A percentile compares a stretch with the other conserved stretches of the same genome.
These are phyloP conservation scores for Pomatostomus ruficeps DNA, from an alignment of 2,113 vertebrate genomes.

Conservation along the genomic window DNA sequence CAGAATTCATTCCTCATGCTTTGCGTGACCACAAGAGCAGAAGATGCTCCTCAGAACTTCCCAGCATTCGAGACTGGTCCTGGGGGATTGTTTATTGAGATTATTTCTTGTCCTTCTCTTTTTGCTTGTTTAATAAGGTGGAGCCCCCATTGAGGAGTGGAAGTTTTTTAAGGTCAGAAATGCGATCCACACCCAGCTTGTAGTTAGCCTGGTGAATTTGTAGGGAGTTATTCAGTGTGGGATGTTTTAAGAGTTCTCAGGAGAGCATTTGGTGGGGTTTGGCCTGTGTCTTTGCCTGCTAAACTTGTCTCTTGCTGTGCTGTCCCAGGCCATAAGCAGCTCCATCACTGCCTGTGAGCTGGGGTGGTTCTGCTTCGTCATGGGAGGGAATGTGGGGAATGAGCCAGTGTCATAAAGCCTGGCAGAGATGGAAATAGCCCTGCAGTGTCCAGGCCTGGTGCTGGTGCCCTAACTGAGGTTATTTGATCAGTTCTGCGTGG, in stretches of 20 bases:
- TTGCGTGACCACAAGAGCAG: not conserved
- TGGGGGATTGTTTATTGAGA: not conserved
- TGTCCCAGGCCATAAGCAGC: not conserved
- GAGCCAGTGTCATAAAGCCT: not conserved
- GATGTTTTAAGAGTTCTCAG: not conserved
- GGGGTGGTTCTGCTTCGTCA: not conserved
- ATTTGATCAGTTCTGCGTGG: not conserved
- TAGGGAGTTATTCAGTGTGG: not conserved
- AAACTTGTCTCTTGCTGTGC: not conserved
- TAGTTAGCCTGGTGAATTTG: not conserved
- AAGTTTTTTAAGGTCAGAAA: constrained; percentile 28
- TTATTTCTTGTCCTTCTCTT: not conserved
- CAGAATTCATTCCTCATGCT: not conserved
- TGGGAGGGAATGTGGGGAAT: not conserved
- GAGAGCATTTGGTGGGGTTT: not conserved
- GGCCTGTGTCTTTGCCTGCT: not conserved
- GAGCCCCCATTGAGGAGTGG: not conserved
- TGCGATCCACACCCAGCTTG: not conserved
- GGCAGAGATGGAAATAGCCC: not conserved
- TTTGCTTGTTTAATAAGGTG: not conserved
- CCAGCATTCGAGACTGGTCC: not conserved
- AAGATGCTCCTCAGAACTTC: not conserved
- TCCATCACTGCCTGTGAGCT: not conserved
- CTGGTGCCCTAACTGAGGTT: not conserved
- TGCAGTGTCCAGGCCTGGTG: not conserved